Evolutionary conservation across 2,797 vertebrate species (phyloP).

Genomic region (Macropodus opercularis): DNA sequence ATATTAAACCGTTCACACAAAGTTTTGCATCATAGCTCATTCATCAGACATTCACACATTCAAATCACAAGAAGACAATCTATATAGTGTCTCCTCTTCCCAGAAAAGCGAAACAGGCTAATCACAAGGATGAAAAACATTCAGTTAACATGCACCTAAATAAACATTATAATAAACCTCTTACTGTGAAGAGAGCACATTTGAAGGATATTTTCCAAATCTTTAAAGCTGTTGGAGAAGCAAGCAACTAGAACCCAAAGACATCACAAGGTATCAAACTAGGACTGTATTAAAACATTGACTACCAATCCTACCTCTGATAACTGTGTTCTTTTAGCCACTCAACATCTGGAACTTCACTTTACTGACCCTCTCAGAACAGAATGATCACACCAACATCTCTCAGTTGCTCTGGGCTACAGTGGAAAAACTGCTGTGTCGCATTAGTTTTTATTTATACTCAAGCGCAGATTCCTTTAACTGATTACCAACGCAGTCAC

Average conservation of each 20-base stretch:
- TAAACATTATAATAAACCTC: not conserved
- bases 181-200: not conserved
- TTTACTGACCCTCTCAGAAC: conserved; percentile 8
- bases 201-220: not conserved
- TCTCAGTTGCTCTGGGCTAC: conserved; percentile 11
- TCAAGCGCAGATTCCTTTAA: conserved; percentile 40
- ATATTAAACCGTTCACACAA: not conserved
- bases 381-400: conserved; percentile 8
- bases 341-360: conserved; percentile 39
- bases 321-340: conserved; percentile 3
- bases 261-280: too few species aligned
- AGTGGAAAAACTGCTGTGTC: conserved; percentile 46
- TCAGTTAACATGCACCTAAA: not conserved
- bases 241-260: too few species aligned
- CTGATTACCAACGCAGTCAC: conserved; percentile 48
- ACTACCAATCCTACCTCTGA: not conserved
- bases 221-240: not conserved
- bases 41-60: not conserved
- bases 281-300: not conserved
- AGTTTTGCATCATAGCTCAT: too few species aligned
- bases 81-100: not conserved
- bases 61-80: not conserved
- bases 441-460: conserved; percentile 23
- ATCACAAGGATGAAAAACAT: not conserved
- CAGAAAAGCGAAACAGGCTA: not conserved